These are phyloP conservation scores for Empidonax alnorum DNA, from an alignment of 2,113 vertebrate genomes.

Conservation along the genomic window DNA sequence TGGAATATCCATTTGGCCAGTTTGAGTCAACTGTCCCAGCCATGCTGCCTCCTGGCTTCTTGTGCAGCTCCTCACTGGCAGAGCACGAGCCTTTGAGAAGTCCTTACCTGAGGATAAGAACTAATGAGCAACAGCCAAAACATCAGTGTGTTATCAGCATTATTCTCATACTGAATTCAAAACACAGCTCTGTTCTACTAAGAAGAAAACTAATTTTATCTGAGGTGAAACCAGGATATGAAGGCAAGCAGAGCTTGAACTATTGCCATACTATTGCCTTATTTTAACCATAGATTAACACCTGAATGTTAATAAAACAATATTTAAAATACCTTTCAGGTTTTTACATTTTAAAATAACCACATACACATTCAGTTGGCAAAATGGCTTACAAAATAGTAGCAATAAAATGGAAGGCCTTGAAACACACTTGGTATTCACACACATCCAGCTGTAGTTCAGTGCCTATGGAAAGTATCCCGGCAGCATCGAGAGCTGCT, in stretches of 20 bases:
- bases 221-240: not conserved
- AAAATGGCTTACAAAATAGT: not conserved
- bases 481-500: not conserved
- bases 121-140: not conserved
- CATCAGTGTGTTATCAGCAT: too few relatives aligned
- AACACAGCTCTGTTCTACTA: not conserved
- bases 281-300: not conserved
- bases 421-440: not conserved
- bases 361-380: not conserved
- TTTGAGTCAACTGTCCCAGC: not conserved
- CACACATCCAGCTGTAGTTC: not conserved
- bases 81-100: not conserved
- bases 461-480: not conserved
- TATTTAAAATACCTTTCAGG: not conserved
- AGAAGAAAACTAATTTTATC: not conserved
- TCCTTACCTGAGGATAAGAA: not conserved
- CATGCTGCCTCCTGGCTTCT: not conserved
- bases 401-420: not conserved
- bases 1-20: not conserved
- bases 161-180: not conserved
- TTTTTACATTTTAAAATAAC: not conserved
- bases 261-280: not conserved
- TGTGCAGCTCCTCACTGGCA: not conserved
- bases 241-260: not conserved
- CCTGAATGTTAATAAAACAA: not conserved